Conservation (phyloP, 1,140 invertebrate species). For the Cotesia glomerata region DNA sequence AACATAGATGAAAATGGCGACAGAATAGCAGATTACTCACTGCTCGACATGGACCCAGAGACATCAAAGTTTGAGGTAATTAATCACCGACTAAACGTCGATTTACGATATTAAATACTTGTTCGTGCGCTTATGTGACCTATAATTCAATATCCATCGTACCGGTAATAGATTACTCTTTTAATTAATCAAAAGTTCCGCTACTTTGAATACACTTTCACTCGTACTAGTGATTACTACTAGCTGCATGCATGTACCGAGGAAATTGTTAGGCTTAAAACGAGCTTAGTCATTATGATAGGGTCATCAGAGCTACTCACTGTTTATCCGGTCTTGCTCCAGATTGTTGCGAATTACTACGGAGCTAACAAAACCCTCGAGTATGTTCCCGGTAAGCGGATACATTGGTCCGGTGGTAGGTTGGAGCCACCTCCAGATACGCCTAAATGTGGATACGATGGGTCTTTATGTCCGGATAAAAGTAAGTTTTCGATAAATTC, state of each 20-base stretch:
- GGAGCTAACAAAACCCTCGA: slow-evolving; percentile 76
- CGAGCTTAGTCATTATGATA: neutral
- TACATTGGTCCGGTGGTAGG: slow-evolving; percentile 87
- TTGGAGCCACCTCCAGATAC: slow-evolving; percentile 79
- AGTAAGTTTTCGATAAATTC: slow-evolving; percentile 58
- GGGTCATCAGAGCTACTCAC: neutral
- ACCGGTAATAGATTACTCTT: neutral
- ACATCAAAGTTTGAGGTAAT: slow-evolving; percentile 82
- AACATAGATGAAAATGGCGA: slow-evolving; percentile 91
- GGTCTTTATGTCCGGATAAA: slow-evolving; percentile 82
- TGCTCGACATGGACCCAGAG: slow-evolving; percentile 86
- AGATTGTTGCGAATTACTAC: slow-evolving; percentile 88
- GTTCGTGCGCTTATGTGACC: no score
- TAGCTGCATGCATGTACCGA: neutral
- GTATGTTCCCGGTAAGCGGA: slow-evolving; percentile 72
- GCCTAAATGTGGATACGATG: slow-evolving; percentile 91
- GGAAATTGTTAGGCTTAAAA: neutral
- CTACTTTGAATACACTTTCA: neutral
- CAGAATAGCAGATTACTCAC: slow-evolving; percentile 86
- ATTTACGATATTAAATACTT: no score
- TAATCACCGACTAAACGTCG: neutral
- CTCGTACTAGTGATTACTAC: neutral
- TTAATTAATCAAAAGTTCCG: neutral
- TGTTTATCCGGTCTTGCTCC: slow-evolving; percentile 9
- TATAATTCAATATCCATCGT: no score